phyloP scores from a whole-genome alignment of 2,888 invertebrate species.

The Polyommatus iphigenia region DNA sequence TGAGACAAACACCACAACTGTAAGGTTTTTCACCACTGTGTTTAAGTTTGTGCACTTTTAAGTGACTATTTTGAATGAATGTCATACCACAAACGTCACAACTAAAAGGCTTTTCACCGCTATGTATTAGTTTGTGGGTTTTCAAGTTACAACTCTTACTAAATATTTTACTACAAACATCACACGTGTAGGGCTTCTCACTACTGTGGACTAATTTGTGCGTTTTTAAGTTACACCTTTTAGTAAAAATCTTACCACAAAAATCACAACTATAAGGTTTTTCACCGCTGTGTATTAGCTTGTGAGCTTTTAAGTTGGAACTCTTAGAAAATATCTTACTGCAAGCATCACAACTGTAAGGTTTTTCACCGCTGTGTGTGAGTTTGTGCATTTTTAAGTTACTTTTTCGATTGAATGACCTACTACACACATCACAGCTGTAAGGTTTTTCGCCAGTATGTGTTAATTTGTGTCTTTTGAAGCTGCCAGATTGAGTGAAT shows the following conservation, averaged over 20 bases:
- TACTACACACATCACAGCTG: not conserved
- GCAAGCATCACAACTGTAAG: slow-evolving; percentile 9
- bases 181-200: not conserved
- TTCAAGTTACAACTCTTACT: not conserved
- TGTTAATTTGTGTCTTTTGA: not conserved
- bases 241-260: not conserved
- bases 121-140: not conserved
- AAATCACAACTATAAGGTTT: not conserved
- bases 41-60: not conserved
- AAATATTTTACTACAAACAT: slow-evolving; percentile 10
- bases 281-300: not conserved
- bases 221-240: not conserved
- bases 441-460: not conserved
- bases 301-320: not conserved
- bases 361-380: not conserved
- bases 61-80: not conserved
- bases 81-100: slow-evolving; percentile 9
- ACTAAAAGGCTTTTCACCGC: not conserved
- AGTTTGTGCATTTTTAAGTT: not conserved
- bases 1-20: slow-evolving; percentile 1
- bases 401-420: too few relatives aligned
- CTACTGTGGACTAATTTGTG: slow-evolving; percentile 1
- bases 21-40: not conserved
- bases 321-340: not conserved
- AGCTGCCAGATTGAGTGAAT: not conserved